These are phyloP conservation scores for Caenorhabditis sulstoni DNA, from an alignment of 2,888 invertebrate genomes.

Conservation along the genomic window DNA sequence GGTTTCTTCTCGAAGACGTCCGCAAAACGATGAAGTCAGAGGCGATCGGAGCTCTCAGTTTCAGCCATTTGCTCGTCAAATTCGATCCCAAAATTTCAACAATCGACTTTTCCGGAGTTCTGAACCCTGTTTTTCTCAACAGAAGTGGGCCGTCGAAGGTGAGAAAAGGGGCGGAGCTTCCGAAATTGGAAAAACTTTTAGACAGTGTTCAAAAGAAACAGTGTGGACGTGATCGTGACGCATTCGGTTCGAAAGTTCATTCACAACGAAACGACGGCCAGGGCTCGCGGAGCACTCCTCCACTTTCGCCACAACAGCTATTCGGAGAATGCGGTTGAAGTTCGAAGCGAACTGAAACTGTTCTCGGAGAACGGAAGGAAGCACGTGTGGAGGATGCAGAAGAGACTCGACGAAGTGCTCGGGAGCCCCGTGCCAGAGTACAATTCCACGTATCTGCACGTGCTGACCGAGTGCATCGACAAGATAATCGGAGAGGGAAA, in stretches of 20 bases:
- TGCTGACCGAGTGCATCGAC: constrained; percentile 33
- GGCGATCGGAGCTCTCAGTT: constrained; percentile 31
- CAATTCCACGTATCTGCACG: constrained; percentile 31
- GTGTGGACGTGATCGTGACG: constrained; percentile 33
- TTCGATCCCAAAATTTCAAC: constrained; percentile 34
- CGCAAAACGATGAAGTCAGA: constrained; percentile 6
- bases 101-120: constrained; percentile 29
- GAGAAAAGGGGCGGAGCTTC: background rate
- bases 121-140: constrained; percentile 27
- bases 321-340: constrained; percentile 8
- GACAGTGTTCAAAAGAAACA: constrained; percentile 29
- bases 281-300: constrained; percentile 38
- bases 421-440: background rate
- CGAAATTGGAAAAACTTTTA: background rate
- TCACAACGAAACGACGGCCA: constrained; percentile 24
- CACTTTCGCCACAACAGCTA: constrained; percentile 49
- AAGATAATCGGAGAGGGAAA: constrained; percentile 44
- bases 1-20: constrained; percentile 9
- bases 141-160: constrained; percentile 51
- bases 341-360: constrained; percentile 8
- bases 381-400: constrained; percentile 24
- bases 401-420: constrained; percentile 15
- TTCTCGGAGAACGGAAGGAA: constrained; percentile 17
- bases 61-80: constrained; percentile 41
- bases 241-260: constrained; percentile 42